Evolutionary conservation across 2,113 vertebrate genomes (phyloP).

Genomic region (Hippocampus mohnikei): DNA sequence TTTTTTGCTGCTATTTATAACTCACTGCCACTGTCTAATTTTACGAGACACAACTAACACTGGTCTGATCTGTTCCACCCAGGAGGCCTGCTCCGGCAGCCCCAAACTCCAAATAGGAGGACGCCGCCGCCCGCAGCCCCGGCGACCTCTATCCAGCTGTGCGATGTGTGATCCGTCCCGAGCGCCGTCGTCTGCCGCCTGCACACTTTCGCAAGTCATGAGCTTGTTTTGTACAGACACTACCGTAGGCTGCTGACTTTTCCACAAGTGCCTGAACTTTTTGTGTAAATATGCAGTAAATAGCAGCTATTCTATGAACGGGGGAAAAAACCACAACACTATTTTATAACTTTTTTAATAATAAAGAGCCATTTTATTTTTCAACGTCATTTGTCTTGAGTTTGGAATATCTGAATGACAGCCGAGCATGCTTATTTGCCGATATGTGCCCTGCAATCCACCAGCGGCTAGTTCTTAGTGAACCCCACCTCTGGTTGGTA

Average conservation of each 20-base stretch:
- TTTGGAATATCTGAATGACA: background rate
- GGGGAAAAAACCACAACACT: background rate
- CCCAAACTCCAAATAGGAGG: conserved; percentile 48
- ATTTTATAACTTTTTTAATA: conserved; percentile 20
- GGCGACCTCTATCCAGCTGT: background rate
- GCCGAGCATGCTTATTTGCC: background rate
- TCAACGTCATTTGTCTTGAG: conserved; percentile 7
- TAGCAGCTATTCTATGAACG: conserved; percentile 7
- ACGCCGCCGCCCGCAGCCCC: conserved; percentile 20
- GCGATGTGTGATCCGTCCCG: conserved; percentile 55
- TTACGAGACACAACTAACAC: background rate
- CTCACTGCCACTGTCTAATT: background rate
- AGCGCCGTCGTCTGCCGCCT: conserved; percentile 38
- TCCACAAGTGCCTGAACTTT: conserved; percentile 25
- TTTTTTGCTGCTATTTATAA: background rate
- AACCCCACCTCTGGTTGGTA: background rate
- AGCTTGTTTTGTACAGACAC: conserved; percentile 55
- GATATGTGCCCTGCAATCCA: background rate
- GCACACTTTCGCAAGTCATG: conserved; percentile 36
- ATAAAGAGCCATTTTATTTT: conserved; percentile 59
- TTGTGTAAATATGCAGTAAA: conserved; percentile 42
- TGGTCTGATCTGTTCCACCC: conserved; percentile 30
- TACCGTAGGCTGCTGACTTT: conserved; percentile 26
- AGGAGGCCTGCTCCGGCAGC: conserved; percentile 71
- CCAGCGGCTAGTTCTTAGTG: background rate